Conservation (phyloP, 2,113 vertebrate genomes). For the Grallaria varia region DNA sequence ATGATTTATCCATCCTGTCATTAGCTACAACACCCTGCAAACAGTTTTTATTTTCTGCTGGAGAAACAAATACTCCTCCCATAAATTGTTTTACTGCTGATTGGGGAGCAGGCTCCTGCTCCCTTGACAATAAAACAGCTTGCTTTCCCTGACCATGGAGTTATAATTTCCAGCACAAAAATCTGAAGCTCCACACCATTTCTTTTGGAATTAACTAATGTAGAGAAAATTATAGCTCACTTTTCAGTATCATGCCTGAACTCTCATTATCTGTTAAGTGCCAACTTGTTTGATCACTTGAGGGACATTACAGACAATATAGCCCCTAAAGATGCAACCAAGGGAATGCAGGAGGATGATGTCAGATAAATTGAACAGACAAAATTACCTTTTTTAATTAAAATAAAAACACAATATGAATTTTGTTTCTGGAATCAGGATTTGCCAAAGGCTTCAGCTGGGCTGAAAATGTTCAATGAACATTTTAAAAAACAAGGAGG, state of each 20-base stretch:
- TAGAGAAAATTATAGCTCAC: not conserved
- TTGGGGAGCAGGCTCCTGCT: not conserved
- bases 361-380: not conserved
- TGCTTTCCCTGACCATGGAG: not conserved
- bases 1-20: slow-evolving; percentile 48
- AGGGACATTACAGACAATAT: not conserved
- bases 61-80: slow-evolving; percentile 49
- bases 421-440: not conserved
- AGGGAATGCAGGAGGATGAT: not conserved
- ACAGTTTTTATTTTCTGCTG: slow-evolving; percentile 36
- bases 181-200: not conserved
- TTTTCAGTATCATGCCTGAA: not conserved
- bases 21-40: slow-evolving; percentile 51
- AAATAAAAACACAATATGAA: not conserved
- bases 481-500: not conserved
- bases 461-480: not conserved
- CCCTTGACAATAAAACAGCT: not conserved
- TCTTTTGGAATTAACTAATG: slow-evolving; percentile 11
- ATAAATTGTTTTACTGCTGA: slow-evolving; percentile 49
- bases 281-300: not conserved
- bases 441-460: not conserved
- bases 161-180: slow-evolving; percentile 19
- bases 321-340: not conserved
- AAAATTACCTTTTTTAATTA: not conserved
- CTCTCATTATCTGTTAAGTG: not conserved